Percentiles rank a stretch among this genome's conserved stretches.
Evolutionary conservation across 2,888 invertebrate species (phyloP).

Genomic region (Luperina nickerlii): DNA sequence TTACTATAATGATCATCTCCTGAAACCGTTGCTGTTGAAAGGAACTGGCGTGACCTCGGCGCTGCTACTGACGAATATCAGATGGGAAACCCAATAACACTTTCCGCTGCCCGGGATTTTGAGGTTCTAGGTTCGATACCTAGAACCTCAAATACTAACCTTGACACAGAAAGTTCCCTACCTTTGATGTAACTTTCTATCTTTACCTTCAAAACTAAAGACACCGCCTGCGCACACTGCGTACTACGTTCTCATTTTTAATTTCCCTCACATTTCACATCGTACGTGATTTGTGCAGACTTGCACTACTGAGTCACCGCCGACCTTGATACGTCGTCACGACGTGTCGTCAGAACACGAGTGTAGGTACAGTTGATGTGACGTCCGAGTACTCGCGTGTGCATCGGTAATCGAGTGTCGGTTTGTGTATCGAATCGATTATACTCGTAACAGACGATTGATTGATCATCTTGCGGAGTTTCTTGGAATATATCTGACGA

Average conservation of each 20-base stretch:
- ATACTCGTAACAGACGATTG: neutral
- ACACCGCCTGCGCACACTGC: too few species aligned
- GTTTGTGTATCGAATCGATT: conserved; percentile 25
- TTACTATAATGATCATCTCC: neutral
- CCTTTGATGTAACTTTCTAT: neutral
- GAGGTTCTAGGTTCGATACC: too few species aligned
- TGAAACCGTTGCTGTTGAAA: neutral
- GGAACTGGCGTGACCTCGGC: too few species aligned
- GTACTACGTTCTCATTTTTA: conserved; percentile 8
- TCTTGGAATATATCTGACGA: neutral
- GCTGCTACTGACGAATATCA: neutral
- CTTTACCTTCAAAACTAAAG: conserved; percentile 2
- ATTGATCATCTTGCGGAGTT: neutral
- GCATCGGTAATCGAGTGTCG: conserved; percentile 23
- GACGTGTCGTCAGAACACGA: conserved; percentile 35
- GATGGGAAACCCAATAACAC: too few species aligned
- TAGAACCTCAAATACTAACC: too few species aligned
- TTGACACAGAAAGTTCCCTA: neutral
- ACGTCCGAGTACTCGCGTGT: conserved; percentile 31
- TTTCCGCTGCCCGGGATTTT: too few species aligned
- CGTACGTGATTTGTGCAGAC: conserved; percentile 51
- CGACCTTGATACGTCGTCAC: conserved; percentile 44
- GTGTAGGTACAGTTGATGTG: conserved; percentile 29
- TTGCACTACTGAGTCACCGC: conserved; percentile 34
- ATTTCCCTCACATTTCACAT: conserved; percentile 28